phyloP scores from a whole-genome alignment of 2,797 vertebrate genomes.

The Rhincodon typus region DNA sequence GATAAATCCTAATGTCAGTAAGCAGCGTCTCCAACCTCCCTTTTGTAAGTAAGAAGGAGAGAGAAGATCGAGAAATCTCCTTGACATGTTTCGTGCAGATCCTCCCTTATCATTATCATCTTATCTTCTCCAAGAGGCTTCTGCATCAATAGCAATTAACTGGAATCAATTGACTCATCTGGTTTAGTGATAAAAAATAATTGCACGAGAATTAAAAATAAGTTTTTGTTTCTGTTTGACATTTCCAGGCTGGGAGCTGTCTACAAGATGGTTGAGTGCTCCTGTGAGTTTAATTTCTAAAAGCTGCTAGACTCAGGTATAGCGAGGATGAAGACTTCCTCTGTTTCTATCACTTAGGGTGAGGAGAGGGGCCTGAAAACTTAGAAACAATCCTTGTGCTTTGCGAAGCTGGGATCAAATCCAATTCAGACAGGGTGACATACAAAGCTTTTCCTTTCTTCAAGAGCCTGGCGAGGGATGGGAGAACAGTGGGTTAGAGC shows the following conservation, averaged over 20 bases:
- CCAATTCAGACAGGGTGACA: not conserved
- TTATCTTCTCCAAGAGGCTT: constrained; percentile 1
- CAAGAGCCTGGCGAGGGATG: not conserved
- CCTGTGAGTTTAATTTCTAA: too few species aligned
- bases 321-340: not conserved
- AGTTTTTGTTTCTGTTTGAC: not conserved
- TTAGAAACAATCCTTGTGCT: not conserved
- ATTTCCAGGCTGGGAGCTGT: not conserved
- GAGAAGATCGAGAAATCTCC: constrained; percentile 20
- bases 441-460: not conserved
- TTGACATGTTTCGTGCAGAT: not conserved
- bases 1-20: constrained; percentile 21
- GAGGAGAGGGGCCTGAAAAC: not conserved
- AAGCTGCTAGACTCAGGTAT: not conserved
- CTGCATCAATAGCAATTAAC: constrained; percentile 18
- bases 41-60: not conserved
- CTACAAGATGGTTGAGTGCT: not conserved
- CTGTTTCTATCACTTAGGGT: not conserved
- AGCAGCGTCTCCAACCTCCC: constrained; percentile 1
- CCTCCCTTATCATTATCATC: constrained; percentile 22
- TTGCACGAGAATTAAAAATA: constrained; percentile 17
- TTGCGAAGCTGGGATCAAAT: not conserved
- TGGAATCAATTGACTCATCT: constrained; percentile 28
- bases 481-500: not conserved
- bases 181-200: constrained; percentile 28